Evolutionary conservation across 2,888 invertebrate species (phyloP).

Genomic region (Osmoderma eremita): DNA sequence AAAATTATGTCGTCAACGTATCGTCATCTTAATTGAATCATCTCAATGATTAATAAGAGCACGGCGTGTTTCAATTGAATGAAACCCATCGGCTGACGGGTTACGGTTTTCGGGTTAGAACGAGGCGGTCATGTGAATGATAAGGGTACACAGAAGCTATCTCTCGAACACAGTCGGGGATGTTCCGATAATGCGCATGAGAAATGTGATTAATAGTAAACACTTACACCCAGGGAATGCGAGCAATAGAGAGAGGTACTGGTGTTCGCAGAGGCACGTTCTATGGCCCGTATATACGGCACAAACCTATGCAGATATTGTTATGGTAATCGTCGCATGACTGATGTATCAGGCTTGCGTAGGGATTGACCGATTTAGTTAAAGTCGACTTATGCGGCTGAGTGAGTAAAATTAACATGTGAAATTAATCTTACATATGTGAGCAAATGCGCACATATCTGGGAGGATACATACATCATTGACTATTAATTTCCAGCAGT

Average conservation of each 20-base stretch:
- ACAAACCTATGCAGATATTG: slow-evolving; percentile 39
- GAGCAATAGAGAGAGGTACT: slow-evolving; percentile 8
- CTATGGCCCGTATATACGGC: slow-evolving; percentile 18
- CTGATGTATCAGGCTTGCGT: slow-evolving; percentile 19
- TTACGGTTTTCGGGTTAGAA: slow-evolving; percentile 38
- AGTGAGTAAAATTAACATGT: slow-evolving; percentile 20
- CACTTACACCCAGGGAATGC: slow-evolving; percentile 36
- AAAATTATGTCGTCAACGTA: slow-evolving; percentile 30
- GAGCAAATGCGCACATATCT: slow-evolving; percentile 1
- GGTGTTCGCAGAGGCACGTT: neutral
- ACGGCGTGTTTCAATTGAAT: slow-evolving; percentile 31
- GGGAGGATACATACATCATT: neutral
- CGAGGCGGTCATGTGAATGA: slow-evolving; percentile 43
- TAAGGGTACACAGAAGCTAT: slow-evolving; percentile 43
- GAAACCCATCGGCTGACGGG: slow-evolving; percentile 33
- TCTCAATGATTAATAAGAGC: slow-evolving; percentile 33
- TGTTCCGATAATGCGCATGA: slow-evolving; percentile 40
- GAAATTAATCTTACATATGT: slow-evolving; percentile 26
- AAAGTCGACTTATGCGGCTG: slow-evolving; percentile 21
- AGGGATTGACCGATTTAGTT: slow-evolving; percentile 29
- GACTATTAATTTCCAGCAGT: no score
- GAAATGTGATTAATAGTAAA: slow-evolving; percentile 46
- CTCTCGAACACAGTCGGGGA: slow-evolving; percentile 42
- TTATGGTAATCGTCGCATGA: slow-evolving; percentile 41
- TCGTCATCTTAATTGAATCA: slow-evolving; percentile 29